Percentiles rank a stretch among this genome's conserved stretches.
These are phyloP conservation scores for Amazona guildingii DNA, from an alignment of 2,113 vertebrate genomes.

Conservation along the genomic window DNA sequence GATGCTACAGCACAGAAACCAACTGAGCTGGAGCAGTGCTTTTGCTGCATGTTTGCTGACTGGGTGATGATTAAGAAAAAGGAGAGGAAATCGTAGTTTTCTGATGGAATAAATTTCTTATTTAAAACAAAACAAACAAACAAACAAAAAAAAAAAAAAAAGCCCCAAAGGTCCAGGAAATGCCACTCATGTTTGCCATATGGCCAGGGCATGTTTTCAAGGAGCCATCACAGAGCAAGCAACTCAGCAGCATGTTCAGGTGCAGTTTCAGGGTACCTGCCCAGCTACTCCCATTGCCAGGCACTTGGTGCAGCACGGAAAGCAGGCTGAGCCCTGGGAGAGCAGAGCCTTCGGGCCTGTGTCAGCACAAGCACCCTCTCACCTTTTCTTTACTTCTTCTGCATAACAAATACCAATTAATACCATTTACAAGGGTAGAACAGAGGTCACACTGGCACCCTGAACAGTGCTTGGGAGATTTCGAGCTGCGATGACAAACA, in stretches of 20 bases:
- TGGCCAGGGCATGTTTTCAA: not conserved
- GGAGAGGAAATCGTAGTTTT: not conserved
- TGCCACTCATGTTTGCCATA: not conserved
- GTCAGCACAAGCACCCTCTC: not conserved
- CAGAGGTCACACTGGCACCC: not conserved
- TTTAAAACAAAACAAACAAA: not conserved
- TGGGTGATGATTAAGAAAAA: not conserved
- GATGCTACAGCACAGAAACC: not conserved
- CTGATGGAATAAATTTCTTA: not conserved
- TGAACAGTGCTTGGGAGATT: not conserved
- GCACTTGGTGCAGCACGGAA: fast-evolving
- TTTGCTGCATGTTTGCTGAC: not conserved
- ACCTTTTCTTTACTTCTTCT: not conserved
- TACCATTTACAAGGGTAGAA: not conserved
- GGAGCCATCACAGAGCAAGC: not conserved
- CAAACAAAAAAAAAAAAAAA: not conserved
- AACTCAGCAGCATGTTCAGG: not conserved
- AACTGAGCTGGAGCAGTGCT: not conserved
- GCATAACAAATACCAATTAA: not conserved
- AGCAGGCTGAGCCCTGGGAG: not conserved
- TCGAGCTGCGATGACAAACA: not conserved
- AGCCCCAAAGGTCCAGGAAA: not conserved
- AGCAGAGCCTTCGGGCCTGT: not conserved
- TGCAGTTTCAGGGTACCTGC: not conserved
- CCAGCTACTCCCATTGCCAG: not conserved